Base-by-base conservation (phyloP, 2,113 vertebrate genomes). In the Strix uralensis region DNA sequence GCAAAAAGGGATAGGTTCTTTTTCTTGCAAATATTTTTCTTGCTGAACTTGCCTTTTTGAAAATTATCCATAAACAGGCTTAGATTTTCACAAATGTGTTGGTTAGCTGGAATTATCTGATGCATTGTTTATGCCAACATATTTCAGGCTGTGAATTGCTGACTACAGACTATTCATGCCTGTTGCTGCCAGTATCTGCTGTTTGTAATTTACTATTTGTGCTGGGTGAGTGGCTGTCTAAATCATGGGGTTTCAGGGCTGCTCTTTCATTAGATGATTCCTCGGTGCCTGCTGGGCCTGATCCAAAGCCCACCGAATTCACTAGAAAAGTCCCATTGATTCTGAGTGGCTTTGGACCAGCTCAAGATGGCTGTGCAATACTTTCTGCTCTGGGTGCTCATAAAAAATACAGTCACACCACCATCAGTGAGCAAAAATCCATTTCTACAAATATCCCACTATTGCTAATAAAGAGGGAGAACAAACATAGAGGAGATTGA, bases 101-200 rank as follows among this genome's bases (percentile, higher is more conserved):
- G 58, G 75, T 94, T 93, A 95, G 92, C 86, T 86, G 72, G 91
- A 96, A 96, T 95, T 86, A 93, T 90, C 52, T 78, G 88, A 52
- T 78, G 79, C 49, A 78, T 83, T 94, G 82, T 93, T 95, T 92
- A 95, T 44, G n/a, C 88, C 90, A 95, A 86, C 69, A 51, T 71
- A 93, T 78, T 88, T 88, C 92, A 90, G 92, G 49, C 90, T 84
- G 55, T 78, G 90, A 92, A 81, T 55, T 92, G 96, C 96, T 95
- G 95, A 96, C 95, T 96, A 19, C 55, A 47, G 92, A 26, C 46
- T 58, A 46, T 83, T 90, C 44, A 3, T 58, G 94, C 74, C 79
- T 91, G 87, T 87, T 86, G 87, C 93, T 94, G 93, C 92, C 93
- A 90, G 81, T 85, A 65, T 82, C 94, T 95, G 94, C 90, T 90